phyloP scores from a whole-genome alignment of 1,140 invertebrate species.

The Wiebesia pumilae region DNA sequence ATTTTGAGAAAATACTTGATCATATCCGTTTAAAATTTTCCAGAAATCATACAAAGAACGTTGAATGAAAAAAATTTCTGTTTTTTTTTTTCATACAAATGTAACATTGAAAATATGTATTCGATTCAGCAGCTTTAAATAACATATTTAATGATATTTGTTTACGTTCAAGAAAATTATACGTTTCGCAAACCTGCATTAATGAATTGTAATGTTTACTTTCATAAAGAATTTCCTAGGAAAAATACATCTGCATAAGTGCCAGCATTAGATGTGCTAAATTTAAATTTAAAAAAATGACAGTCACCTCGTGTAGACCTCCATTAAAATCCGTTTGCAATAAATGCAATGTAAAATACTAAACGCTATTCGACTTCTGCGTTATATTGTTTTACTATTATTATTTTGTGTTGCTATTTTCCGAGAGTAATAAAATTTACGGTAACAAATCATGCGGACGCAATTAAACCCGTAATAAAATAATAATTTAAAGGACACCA shows the following conservation, averaged over 20 bases:
- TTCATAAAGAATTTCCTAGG: neutral
- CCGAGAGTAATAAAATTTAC: conserved; percentile 36
- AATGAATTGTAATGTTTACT: neutral
- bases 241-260: neutral
- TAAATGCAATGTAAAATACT: conserved; percentile 48
- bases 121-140: too few species aligned
- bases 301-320: conserved; percentile 30
- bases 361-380: conserved; percentile 32
- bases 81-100: too few species aligned
- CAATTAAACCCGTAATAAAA: conserved; percentile 49
- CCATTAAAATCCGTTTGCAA: conserved; percentile 12
- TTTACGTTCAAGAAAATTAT: neutral
- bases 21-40: too few species aligned
- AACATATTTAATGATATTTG: neutral
- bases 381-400: conserved; percentile 44
- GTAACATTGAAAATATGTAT: too few species aligned
- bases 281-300: neutral
- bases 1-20: too few species aligned
- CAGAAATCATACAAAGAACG: too few species aligned
- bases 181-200: neutral
- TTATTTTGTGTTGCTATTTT: conserved; percentile 15
- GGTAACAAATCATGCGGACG: conserved; percentile 36
- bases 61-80: too few species aligned
- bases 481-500: conserved; percentile 45
- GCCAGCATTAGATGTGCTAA: neutral